Evolutionary conservation across 2,888 invertebrate species (phyloP), one percentile per base, ranked within the genome.

Genomic region (Leptinotarsa tumamoca): DNA sequence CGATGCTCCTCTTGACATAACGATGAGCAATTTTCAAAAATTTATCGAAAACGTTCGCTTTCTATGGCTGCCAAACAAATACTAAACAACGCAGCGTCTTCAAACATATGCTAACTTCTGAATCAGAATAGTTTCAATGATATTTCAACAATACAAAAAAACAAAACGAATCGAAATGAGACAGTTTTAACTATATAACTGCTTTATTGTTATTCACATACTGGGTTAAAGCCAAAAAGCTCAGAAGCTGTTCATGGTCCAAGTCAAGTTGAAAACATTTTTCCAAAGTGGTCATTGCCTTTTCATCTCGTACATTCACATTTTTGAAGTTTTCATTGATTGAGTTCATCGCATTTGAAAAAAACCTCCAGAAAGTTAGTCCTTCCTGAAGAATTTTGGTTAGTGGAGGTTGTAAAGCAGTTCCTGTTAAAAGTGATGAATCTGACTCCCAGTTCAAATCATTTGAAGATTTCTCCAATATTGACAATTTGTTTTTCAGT

Each of bases 371-470:
- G 78, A 87, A 87, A 70, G 84, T 81, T 52, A 84, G 83, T 23
- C 84, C 83, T 51, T 83, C 78, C 72, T 85, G 82, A 68, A 89
- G 78, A 69, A 89, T 79, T 76, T 79, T 82, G 3, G 78, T 68
- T 68, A 89, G 79, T 13, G 85, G 82, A 21, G 88, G 88, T 74
- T 88, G 88, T 27, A 80, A 78, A 7, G 86, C 85, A 63, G 78
- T 84, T 67, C 89, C 89, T 61, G 79, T 81, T 54, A 88, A 78
- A n/a, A 88, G 68, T 21, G 1, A 80, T 83, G 69, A 82, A 72
- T 67, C 33, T 51, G 75, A 72, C 1, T 85, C 84, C 86, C 87
- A 88, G 80, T 88, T 83, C 68, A 88, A 76, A 68, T 84, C 80
- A 51, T 82, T 73, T 21, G 86, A 85, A 4, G 84, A 82, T 77